Evolutionary conservation across 1,140 invertebrate species (phyloP).

Genomic region (Dendroctonus ponderosae): DNA sequence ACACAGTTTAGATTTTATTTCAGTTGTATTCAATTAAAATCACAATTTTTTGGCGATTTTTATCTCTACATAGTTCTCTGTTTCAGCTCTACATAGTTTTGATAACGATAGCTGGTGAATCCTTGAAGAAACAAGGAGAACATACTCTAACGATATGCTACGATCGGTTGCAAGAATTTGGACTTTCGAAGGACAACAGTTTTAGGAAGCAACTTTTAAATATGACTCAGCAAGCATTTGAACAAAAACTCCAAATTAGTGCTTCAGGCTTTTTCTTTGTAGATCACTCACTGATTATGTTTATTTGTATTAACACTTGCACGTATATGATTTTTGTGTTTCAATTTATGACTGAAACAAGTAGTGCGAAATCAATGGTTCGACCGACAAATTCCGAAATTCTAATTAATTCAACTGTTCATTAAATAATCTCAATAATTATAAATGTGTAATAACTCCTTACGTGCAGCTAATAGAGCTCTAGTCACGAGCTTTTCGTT

Average conservation of each 20-base stretch:
- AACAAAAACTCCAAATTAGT: not conserved
- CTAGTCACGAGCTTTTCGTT: too few species aligned
- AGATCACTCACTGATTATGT: slow-evolving; percentile 14
- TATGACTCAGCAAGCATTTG: slow-evolving; percentile 9
- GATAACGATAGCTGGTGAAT: slow-evolving; percentile 6
- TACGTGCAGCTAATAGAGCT: too few species aligned
- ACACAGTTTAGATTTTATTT: too few species aligned
- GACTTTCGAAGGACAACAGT: not conserved
- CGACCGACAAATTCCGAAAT: too few species aligned
- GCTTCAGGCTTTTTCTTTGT: slow-evolving; percentile 15
- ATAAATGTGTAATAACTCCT: too few species aligned
- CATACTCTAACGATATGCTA: slow-evolving; percentile 8
- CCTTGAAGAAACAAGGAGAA: slow-evolving; percentile 3
- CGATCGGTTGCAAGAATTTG: slow-evolving; percentile 3
- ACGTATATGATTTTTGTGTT: slow-evolving; percentile 14
- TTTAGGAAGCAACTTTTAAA: not conserved
- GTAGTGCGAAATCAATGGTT: not conserved
- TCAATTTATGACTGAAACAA: slow-evolving; percentile 4
- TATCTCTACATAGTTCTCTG: too few species aligned
- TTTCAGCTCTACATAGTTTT: slow-evolving; percentile 5
- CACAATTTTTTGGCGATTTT: too few species aligned
- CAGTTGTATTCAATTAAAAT: too few species aligned
- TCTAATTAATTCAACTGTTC: too few species aligned
- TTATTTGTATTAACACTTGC: slow-evolving; percentile 14
- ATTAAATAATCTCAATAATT: too few species aligned